A percentile compares a stretch with the other conserved stretches of the same genome.
Conservation (phyloP, 2,888 invertebrate species). For the Drosophila cognata region DNA sequence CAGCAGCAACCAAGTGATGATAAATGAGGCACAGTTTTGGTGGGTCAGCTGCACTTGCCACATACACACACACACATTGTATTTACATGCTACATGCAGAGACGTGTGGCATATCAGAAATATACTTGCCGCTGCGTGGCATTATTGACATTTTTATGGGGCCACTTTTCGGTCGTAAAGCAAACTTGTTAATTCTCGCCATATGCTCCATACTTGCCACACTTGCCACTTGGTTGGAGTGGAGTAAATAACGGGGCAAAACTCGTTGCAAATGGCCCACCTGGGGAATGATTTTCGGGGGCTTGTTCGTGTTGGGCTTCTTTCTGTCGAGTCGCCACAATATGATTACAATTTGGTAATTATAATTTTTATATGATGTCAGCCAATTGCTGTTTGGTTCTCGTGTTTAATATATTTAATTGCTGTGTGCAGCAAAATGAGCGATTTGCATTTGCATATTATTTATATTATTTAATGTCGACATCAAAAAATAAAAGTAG, state of each 20-base stretch:
- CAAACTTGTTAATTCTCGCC: slow-evolving; percentile 71
- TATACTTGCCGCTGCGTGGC: slow-evolving; percentile 35
- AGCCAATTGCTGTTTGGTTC: slow-evolving; percentile 22
- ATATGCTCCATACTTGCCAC: slow-evolving; percentile 41
- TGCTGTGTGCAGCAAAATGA: slow-evolving; percentile 2
- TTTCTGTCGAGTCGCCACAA: slow-evolving; percentile 8
- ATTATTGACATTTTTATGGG: slow-evolving; percentile 75
- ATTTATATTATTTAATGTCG: background rate
- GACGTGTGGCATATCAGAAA: slow-evolving; percentile 64
- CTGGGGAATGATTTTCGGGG: slow-evolving; percentile 35
- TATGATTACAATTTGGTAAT: slow-evolving; percentile 41
- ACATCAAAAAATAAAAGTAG: background rate
- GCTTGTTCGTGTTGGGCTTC: slow-evolving; percentile 7
- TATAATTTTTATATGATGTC: slow-evolving; percentile 30
- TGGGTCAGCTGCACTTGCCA: slow-evolving; percentile 65
- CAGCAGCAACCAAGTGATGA: slow-evolving; percentile 68
- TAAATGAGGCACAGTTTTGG: slow-evolving; percentile 65
- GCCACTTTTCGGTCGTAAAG: slow-evolving; percentile 54
- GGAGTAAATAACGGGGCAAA: slow-evolving; percentile 32
- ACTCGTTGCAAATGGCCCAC: slow-evolving; percentile 40
- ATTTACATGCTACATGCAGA: slow-evolving; percentile 28
- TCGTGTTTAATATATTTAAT: slow-evolving; percentile 17
- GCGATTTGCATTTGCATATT: slow-evolving; percentile 5
- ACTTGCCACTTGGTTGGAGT: slow-evolving; percentile 2
- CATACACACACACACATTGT: slow-evolving; percentile 9